Evolutionary conservation across 2,113 vertebrate genomes (phyloP), one percentile per base, ranked within the genome.

Genomic region (Anarhynchus alexandrinus): DNA sequence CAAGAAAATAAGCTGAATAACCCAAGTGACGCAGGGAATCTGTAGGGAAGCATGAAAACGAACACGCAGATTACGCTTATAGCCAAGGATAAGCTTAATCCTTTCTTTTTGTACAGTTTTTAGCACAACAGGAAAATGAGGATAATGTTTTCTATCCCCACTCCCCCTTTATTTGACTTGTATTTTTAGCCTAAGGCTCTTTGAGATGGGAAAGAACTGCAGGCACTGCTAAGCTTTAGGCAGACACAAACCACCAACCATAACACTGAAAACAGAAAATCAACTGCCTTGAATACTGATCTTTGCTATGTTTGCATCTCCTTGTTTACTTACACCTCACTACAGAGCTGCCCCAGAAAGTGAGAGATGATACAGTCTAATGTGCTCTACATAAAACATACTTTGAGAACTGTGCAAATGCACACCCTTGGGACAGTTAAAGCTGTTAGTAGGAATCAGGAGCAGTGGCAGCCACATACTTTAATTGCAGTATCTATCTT

Each of bases 41-140:
- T 64, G 42, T 51, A 74, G 64, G 83, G 59, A 66, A 84, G 59
- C 10, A 3, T 40, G 45, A 86, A 93, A 86, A 88, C 0, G 5
- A 94, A 94, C 76, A 92, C 1, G 3, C 49, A 83, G 88, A 88
- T 95, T 95, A 83, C 4, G 0, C 76, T 77, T 93, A 88, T 32
- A 86, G 76, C 45, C 86, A 88, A 34, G 83, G 91, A 84, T 74
- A 94, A 94, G 8, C 51, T 51, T 86, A 88, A 94, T 94, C 88
- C 90, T 83, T 90, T 43, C 64, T 78, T 92, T 94, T 74, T 69
- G 52, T 57, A 83, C 55, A 78, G 45, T 71, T 62, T 83, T 90
- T 54, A 90, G 71, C 76, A 30, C 74, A 82, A 94, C 22, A 85
- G 78, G 49, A 65, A 86, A 93, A 65, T 11, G 34, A 93, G 58